Evolutionary conservation across 2,113 vertebrate species (phyloP).

Genomic region (Xyrauchen texanus): DNA sequence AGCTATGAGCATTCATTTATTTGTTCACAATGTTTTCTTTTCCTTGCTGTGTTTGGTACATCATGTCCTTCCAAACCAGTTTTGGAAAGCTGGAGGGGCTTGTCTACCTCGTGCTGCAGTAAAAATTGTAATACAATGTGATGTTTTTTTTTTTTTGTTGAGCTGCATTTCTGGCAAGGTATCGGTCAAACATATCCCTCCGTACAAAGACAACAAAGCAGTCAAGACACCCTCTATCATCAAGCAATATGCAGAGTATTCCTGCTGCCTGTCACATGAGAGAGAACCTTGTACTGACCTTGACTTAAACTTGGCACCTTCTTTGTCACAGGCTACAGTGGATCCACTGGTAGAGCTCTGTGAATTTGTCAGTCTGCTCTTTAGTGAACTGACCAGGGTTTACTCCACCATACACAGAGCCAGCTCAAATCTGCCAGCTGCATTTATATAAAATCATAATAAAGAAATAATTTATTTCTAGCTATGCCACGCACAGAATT

Average conservation of each 20-base stretch:
- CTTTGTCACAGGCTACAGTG: conserved; percentile 14
- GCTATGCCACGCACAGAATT: background rate
- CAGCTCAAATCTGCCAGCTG: background rate
- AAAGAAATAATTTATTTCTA: background rate
- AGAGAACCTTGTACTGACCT: conserved; percentile 71
- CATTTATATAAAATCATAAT: background rate
- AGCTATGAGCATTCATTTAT: conserved; percentile 43
- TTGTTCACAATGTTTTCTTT: conserved; percentile 39
- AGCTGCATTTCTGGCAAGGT: background rate
- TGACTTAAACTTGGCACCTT: conserved; percentile 49
- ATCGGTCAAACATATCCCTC: background rate
- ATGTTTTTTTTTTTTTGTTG: conserved; percentile 18
- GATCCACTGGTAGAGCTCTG: background rate
- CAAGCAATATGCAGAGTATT: conserved; percentile 31
- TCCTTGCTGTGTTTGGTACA: background rate
- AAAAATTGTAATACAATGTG: background rate
- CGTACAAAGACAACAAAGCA: background rate
- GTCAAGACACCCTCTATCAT: conserved; percentile 18
- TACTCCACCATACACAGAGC: conserved; percentile 2
- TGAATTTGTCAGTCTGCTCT: background rate
- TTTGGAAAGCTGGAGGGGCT: background rate
- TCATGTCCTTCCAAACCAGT: background rate
- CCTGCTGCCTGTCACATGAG: conserved; percentile 61
- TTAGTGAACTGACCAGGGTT: background rate
- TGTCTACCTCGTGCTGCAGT: background rate